These are phyloP conservation scores for Tringa solitaria DNA, from an alignment of 2,113 vertebrate species.

Conservation along the genomic window DNA sequence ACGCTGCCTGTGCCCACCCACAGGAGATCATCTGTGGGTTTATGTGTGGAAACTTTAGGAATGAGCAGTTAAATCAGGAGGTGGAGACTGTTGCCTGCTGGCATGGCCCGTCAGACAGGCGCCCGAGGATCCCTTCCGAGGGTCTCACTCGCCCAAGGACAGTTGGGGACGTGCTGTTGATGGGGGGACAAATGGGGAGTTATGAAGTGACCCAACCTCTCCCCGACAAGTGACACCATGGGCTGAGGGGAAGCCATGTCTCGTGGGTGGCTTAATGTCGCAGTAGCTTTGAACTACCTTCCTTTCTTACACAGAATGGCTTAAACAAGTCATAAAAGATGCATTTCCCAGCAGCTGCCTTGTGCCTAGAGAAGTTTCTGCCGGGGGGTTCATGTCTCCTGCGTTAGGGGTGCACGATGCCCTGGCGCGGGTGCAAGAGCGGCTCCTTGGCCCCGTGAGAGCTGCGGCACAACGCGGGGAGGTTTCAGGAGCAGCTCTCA, in stretches of 20 bases:
- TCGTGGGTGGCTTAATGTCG: background rate
- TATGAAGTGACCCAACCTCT: background rate
- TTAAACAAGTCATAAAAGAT: background rate
- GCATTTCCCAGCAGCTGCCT: background rate
- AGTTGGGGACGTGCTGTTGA: background rate
- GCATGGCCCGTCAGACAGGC: background rate
- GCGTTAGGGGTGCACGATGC: no score
- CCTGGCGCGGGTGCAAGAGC: background rate
- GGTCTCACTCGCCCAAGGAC: background rate
- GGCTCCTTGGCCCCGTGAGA: background rate
- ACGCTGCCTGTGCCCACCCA: background rate
- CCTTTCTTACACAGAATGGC: background rate
- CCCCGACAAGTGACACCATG: background rate
- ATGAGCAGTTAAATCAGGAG: background rate
- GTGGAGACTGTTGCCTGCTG: background rate
- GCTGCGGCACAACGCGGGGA: background rate
- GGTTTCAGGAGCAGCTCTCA: background rate
- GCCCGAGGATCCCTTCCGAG: background rate
- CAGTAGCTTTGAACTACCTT: background rate
- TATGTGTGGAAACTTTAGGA: background rate
- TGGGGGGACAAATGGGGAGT: background rate
- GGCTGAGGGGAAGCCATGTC: background rate
- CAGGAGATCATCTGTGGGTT: fast-evolving
- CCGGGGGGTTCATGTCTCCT: no score
- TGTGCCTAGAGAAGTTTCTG: background rate